These are phyloP conservation scores for Lasiurus cinereus DNA, from an alignment of 2,113 vertebrate species.

Conservation along the genomic window DNA sequence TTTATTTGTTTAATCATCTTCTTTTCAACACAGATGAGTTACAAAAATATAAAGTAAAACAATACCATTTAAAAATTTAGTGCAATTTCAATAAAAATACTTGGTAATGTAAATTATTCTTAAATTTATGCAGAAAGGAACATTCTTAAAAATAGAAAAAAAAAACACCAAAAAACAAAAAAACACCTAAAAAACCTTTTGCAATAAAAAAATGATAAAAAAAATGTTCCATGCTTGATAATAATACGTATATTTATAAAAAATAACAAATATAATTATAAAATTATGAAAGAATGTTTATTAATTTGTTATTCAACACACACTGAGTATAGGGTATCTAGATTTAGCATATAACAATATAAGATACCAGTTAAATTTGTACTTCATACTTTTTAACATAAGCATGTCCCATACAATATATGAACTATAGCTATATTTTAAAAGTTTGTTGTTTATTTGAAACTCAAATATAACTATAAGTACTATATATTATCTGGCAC, in stretches of 20 bases:
- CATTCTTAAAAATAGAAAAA: slow-evolving; percentile 13
- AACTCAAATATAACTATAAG: slow-evolving; percentile 9
- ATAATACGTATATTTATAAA: slow-evolving; percentile 27
- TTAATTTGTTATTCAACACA: not conserved
- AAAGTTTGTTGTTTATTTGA: not conserved
- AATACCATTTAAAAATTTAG: not conserved
- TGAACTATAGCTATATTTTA: not conserved
- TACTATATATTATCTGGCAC: not conserved
- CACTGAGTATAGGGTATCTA: not conserved
- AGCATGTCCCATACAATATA: not conserved
- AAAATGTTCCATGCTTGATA: not conserved
- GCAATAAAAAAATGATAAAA: slow-evolving; percentile 6
- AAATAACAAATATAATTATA: slow-evolving; percentile 31
- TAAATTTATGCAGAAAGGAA: not conserved
- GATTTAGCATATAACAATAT: not conserved
- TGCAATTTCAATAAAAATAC: not conserved
- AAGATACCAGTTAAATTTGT: not conserved
- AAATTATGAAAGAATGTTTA: not conserved
- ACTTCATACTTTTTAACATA: not conserved
- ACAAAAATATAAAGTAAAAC: not conserved
- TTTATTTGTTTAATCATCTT: slow-evolving; percentile 20
- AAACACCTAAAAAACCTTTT: not conserved
- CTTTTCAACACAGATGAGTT: not conserved
- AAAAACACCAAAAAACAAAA: not conserved
- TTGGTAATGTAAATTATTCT: not conserved